A percentile compares a stretch with the other conserved stretches of the same genome.
Evolutionary conservation across 92 coral and sea anemone species (phyloP).

Genomic region (Nematostella vectensis): DNA sequence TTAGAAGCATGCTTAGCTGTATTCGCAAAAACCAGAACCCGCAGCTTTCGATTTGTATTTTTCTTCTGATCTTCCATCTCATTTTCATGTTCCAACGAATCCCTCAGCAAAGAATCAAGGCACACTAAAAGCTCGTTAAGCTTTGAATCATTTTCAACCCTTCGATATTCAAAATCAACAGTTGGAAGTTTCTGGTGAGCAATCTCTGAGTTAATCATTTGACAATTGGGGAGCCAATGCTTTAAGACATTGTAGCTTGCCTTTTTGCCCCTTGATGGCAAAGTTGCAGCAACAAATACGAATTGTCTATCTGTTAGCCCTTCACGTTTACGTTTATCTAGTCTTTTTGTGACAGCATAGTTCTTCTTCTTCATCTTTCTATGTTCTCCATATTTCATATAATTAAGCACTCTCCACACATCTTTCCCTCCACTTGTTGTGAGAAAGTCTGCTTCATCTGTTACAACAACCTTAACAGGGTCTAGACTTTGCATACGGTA

Average conservation of each 20-base stretch:
- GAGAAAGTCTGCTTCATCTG: constrained; percentile 85
- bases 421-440: constrained; percentile 71
- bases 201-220: too few relatives aligned
- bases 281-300: constrained; percentile 88
- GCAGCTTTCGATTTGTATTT: constrained; percentile 13
- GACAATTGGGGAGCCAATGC: constrained; percentile 63
- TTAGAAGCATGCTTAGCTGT: constrained; percentile 42
- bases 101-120: constrained; percentile 40
- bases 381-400: constrained; percentile 42
- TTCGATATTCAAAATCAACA: constrained; percentile 43
- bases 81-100: constrained; percentile 1
- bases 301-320: constrained; percentile 47
- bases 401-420: constrained; percentile 66
- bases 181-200: constrained; percentile 74
- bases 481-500: constrained; percentile 46
- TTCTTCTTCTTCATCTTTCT: constrained; percentile 18
- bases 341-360: neutral
- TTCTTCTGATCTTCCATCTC: neutral
- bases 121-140: constrained; percentile 39
- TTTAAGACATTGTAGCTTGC: constrained; percentile 56
- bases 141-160: constrained; percentile 48
- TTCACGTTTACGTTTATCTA: neutral
- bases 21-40: constrained; percentile 78
- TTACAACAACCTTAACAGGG: constrained; percentile 49
- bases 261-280: constrained; percentile 78